phyloP scores from a whole-genome alignment of 2,113 vertebrate species.

The Excalfactoria chinensis region DNA sequence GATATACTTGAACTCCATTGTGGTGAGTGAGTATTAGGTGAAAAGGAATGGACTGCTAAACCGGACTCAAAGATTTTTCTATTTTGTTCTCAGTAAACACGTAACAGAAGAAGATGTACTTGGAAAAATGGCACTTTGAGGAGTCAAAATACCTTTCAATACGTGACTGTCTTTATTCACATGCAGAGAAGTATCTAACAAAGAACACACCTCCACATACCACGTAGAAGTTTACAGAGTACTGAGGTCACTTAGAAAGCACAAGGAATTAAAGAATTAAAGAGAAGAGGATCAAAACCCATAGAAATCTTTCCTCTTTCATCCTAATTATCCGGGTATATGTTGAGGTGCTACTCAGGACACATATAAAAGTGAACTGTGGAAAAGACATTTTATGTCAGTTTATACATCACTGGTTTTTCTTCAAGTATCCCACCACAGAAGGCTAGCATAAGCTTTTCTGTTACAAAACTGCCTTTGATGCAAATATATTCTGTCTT shows the following conservation, averaged over 20 bases:
- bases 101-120: not conserved
- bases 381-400: not conserved
- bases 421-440: not conserved
- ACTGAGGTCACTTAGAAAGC: not conserved
- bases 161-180: constrained; percentile 16
- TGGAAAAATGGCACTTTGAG: constrained; percentile 18
- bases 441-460: not conserved
- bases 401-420: not conserved
- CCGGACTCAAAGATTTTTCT: not conserved
- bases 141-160: not conserved
- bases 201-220: constrained; percentile 10
- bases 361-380: not conserved
- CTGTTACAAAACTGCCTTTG: not conserved
- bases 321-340: not conserved
- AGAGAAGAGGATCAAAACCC: not conserved
- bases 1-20: not conserved
- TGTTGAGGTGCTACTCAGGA: not conserved
- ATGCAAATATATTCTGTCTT: constrained; percentile 2
- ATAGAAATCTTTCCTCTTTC: not conserved
- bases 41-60: not conserved
- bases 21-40: not conserved
- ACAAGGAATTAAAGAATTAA: not conserved
- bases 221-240: constrained; percentile 10
- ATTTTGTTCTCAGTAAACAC: not conserved
- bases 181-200: not conserved